Evolutionary conservation across 2,888 invertebrate genomes (phyloP).

Genomic region (Oeneis ivallda): DNA sequence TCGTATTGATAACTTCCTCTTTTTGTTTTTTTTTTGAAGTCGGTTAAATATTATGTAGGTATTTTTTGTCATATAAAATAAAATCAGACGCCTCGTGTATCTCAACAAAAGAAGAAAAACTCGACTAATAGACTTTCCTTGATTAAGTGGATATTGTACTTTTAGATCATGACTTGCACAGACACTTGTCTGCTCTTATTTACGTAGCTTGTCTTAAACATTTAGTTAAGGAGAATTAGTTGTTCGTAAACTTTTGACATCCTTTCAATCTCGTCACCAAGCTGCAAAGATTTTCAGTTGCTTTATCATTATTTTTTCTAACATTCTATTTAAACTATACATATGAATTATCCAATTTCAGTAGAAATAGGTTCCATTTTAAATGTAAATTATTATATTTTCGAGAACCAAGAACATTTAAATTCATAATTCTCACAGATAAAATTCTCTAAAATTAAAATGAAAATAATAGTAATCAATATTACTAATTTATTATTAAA

Average conservation of each 20-base stretch:
- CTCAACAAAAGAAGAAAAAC: neutral
- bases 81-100: neutral
- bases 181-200: conserved; percentile 13
- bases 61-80: neutral
- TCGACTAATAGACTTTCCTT: conserved; percentile 1
- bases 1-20: too few relatives aligned
- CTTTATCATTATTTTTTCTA: neutral
- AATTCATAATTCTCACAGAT: too few relatives aligned
- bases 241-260: conserved; percentile 12
- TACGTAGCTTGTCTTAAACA: conserved; percentile 20
- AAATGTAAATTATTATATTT: too few relatives aligned
- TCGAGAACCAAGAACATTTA: too few relatives aligned
- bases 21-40: too few relatives aligned
- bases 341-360: too few relatives aligned
- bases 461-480: too few relatives aligned
- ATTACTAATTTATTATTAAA: too few relatives aligned
- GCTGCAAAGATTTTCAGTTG: conserved; percentile 4
- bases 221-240: conserved; percentile 6
- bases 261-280: neutral
- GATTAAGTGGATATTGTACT: conserved; percentile 15
- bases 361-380: too few relatives aligned
- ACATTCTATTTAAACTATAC: too few relatives aligned
- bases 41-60: too few relatives aligned
- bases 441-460: too few relatives aligned
- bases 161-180: conserved; percentile 8